A percentile compares a stretch with the other conserved stretches of the same genome.
phyloP scores from a whole-genome alignment of 2,113 vertebrate species.

The Phrynocephalus versicolor region DNA sequence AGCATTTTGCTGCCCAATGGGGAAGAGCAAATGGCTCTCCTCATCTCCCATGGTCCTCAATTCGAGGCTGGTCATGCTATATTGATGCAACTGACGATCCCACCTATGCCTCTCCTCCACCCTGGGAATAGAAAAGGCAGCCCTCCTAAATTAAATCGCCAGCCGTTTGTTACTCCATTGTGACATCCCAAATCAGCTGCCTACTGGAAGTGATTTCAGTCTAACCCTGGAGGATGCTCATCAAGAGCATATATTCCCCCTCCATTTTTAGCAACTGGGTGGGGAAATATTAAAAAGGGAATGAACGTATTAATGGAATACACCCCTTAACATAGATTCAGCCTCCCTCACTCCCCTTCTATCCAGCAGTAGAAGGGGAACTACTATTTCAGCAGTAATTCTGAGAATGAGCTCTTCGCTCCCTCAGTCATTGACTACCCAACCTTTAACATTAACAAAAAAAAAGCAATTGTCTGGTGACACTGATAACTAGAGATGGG shows the following conservation, averaged over 20 bases:
- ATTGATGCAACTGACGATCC: neutral
- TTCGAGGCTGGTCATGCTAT: neutral
- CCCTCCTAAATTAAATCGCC: neutral
- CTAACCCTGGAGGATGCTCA: neutral
- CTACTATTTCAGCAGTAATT: neutral
- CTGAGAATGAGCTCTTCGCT: neutral
- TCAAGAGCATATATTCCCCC: neutral
- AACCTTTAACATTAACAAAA: neutral
- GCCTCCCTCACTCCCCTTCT: too few species aligned
- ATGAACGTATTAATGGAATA: neutral
- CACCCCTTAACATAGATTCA: neutral
- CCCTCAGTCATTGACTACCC: too few species aligned
- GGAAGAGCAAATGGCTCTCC: neutral
- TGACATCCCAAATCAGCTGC: neutral
- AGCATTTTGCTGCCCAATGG: neutral
- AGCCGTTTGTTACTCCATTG: neutral
- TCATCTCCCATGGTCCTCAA: neutral
- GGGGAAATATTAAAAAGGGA: neutral
- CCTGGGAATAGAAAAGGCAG: neutral
- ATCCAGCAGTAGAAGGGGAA: too few species aligned
- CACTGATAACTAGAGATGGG: too few species aligned
- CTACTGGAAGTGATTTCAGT: neutral
- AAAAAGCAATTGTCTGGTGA: neutral
- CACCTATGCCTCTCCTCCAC: too few species aligned
- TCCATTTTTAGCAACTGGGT: neutral